Evolutionary conservation across 2,797 vertebrate genomes (phyloP), one percentile per base, ranked within the genome.

Genomic region (Orientallactaga sibirica): DNA sequence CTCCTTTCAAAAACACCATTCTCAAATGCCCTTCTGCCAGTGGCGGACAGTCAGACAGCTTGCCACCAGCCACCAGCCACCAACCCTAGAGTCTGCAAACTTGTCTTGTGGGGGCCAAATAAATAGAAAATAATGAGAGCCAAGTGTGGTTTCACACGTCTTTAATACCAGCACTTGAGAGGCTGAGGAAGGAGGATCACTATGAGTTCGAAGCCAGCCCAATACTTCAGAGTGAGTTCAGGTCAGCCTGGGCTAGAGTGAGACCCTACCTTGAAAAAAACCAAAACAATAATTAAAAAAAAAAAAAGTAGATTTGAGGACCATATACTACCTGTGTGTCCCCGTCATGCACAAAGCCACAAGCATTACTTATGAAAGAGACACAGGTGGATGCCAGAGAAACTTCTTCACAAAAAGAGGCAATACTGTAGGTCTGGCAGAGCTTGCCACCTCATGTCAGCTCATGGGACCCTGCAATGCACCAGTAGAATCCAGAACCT

Each of bases 371-470:
- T 71, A 20, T 43, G 25, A 33, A 62, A 43, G 27, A 20, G 2
- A 24, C 5, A 1, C 0, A 22, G 10, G 24, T 9, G 25, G 5
- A 27, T 41, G 67, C 43, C 27, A 24, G 25, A 0, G 41, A 64
- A 22, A 43, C 0, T 0, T 68, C 80, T 78, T 74, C 11, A 48
- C 71, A n/a, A 27, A 87, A 25, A 16, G 64, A 75, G 74, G 88
- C 0, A 0, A 19, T 29, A 20, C 27, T 22, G 64, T 37, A 0
- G 52, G 3, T 37, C 67, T 5, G 41, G 64, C 52, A 3, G 0
- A n/a, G 5, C 16, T 20, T 1, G 37, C 67, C 10, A 33, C 27
- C 77, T 29, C 68, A 14, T 62, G 43, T 61, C 48, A 55, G 41
- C 15, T 67, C 27, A 1, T 3, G 0, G 48, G 6, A 4, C 29